Evolutionary conservation across 2,888 invertebrate genomes (phyloP), one percentile per base, ranked within the genome.

Genomic region (Phorcus lineatus): DNA sequence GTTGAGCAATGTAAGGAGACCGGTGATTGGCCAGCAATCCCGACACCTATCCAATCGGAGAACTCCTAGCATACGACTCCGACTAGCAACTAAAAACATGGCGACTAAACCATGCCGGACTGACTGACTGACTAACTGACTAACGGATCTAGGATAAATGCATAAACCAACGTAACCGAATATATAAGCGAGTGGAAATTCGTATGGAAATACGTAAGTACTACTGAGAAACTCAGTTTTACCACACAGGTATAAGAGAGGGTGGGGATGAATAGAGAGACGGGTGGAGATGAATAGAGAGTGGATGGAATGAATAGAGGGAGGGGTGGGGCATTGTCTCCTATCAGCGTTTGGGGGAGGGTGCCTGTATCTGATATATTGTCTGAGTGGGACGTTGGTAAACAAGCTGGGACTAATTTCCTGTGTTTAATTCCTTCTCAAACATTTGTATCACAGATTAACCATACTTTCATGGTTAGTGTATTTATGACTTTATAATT

Each of bases 241-340:
- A n/a, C n/a, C n/a, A n/a, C n/a, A n/a, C n/a, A n/a, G 57, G 57
- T 57, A 81, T 76, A 77, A 70, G 75, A 79, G 79, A 76, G 77
- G 83, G 75, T 76, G 76, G 79, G 77, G 79, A 81, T 76, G 79
- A 77, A 79, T 67, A 81, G 81, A 78, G 82, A 78, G 81, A 81
- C 78, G 28, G 70, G 28, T 22, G 28, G 31, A 16, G 28, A 70
- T 22, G 28, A 31, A 70, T 74, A 74, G 74, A 81, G 82, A 31
- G 70, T 6, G 70, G 28, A 2, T 2, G 28, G 28, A 19, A 70
- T 22, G 28, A 7, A 70, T 80, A 74, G 74, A 81, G 57, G 67
- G 36, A 76, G 80, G 40, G 66, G 80, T n/a, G 52, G 74, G 47
- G 74, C 9, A 70, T 70, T 24, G n/a, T 31, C 36, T 24, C 36